Conservation (phyloP, 2,113 vertebrate genomes). For the Embiotoca jacksoni region DNA sequence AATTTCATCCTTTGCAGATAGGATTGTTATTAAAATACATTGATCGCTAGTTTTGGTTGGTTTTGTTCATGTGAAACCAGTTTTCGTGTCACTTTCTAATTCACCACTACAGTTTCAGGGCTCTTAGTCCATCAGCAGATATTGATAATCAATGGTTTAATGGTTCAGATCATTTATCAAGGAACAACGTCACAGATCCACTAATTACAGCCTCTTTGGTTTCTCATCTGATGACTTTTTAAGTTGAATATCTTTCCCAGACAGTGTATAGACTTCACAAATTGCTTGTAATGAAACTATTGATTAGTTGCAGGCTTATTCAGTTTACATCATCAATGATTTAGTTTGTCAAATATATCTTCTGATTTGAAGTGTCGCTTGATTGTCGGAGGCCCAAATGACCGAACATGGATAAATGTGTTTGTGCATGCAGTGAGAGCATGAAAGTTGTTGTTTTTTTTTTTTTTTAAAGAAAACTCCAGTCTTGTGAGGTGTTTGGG, state of each 20-base stretch:
- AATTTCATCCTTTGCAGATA: no score
- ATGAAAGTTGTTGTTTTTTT: conserved; percentile 27
- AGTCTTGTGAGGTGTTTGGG: conserved; percentile 79
- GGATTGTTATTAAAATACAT: no score
- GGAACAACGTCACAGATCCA: background rate
- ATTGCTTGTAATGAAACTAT: background rate
- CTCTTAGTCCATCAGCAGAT: background rate
- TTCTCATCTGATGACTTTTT: background rate
- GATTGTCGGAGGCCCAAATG: background rate
- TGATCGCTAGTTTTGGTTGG: no score
- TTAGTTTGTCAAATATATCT: background rate
- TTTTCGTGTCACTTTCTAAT: no score
- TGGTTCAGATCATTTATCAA: background rate
- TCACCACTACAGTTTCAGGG: background rate
- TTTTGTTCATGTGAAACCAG: no score
- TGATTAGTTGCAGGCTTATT: no score
- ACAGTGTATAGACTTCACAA: background rate
- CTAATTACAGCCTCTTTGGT: background rate
- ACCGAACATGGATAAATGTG: conserved; percentile 15
- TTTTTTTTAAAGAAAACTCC: conserved; percentile 53
- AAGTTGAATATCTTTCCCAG: no score
- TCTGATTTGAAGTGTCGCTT: background rate
- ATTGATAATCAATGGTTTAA: background rate
- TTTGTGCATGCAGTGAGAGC: conserved; percentile 28
- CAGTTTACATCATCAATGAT: background rate